Evolutionary conservation across 1,140 invertebrate genomes (phyloP).

Genomic region (Holotrichia oblita): DNA sequence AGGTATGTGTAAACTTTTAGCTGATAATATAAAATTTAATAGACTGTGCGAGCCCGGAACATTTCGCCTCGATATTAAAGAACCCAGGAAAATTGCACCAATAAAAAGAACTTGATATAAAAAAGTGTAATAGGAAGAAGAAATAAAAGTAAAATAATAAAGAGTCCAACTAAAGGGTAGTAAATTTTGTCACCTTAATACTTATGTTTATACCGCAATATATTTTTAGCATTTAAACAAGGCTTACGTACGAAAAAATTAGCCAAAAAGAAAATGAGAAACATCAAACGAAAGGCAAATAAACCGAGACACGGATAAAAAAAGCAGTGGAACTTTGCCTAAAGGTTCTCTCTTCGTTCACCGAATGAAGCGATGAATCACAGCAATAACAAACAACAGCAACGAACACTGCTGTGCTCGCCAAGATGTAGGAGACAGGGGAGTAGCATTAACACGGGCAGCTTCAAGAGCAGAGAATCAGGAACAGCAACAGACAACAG

Average conservation of each 20-base stretch:
- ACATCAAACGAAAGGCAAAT: neutral
- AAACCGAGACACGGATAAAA: neutral
- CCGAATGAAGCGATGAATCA: conserved; percentile 27
- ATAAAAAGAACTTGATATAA: no score
- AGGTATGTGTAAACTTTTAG: no score
- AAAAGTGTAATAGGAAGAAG: no score
- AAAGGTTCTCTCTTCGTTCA: neutral
- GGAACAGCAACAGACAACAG: neutral
- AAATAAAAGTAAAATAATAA: no score
- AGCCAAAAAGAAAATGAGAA: neutral
- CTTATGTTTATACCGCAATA: neutral
- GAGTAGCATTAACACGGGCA: neutral
- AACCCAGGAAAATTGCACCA: no score
- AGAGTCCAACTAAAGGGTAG: no score
- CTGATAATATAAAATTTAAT: no score
- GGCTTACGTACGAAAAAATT: neutral
- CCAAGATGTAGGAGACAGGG: neutral
- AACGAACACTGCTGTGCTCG: neutral
- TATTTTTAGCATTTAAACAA: conserved; percentile 13
- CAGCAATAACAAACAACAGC: conserved; percentile 37
- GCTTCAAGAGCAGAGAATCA: neutral
- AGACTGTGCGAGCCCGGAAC: no score
- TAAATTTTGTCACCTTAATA: no score
- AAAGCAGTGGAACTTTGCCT: neutral
- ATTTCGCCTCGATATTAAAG: no score